Percentiles rank a stretch among this genome's conserved stretches.
Evolutionary conservation across 2,797 vertebrate species (phyloP).

Genomic region (Aratinga solstitialis): DNA sequence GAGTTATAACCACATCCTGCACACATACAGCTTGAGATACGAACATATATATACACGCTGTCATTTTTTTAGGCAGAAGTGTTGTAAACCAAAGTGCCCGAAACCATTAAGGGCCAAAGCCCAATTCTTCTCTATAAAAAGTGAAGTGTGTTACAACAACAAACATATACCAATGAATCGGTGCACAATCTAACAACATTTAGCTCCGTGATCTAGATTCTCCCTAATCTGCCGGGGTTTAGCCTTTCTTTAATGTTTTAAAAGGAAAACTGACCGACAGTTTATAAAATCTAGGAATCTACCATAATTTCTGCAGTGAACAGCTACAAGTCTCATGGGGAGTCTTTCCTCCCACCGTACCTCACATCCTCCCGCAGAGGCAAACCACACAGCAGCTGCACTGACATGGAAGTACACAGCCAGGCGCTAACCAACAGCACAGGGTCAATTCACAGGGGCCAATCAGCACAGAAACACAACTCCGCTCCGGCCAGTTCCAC

Average conservation of each 20-base stretch:
- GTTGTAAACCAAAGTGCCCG: background rate
- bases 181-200: no score
- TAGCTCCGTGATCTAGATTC: background rate
- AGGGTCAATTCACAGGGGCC: background rate
- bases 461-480: background rate
- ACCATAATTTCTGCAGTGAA: background rate
- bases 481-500: rapidly evolving
- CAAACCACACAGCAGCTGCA: background rate
- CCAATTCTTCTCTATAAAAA: background rate
- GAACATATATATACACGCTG: background rate
- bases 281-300: background rate
- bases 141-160: background rate
- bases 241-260: no score
- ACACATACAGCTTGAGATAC: background rate
- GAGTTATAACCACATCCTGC: background rate
- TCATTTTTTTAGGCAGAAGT: background rate
- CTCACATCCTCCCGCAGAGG: background rate
- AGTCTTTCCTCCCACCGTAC: background rate
- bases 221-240: background rate
- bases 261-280: background rate
- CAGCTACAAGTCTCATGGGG: background rate
- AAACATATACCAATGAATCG: background rate
- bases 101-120: background rate
- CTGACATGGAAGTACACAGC: background rate
- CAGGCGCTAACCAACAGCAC: background rate